These are phyloP conservation scores for Xiphophorus couchianus DNA, from an alignment of 2,113 vertebrate species.

Conservation along the genomic window DNA sequence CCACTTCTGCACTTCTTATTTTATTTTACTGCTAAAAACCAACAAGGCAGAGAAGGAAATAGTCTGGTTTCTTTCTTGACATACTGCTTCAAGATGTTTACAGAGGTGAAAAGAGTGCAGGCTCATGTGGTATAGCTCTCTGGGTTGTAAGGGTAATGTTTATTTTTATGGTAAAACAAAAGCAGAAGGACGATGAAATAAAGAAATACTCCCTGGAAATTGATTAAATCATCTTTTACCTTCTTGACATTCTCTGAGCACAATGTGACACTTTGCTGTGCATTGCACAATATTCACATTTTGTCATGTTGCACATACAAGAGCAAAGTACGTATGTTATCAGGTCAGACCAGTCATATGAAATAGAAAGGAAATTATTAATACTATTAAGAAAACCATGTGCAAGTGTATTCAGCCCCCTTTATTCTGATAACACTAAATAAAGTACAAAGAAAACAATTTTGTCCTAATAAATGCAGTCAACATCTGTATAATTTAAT, in stretches of 20 bases:
- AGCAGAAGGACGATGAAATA: neutral
- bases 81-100: constrained; percentile 23
- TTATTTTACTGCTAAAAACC: neutral
- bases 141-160: constrained; percentile 14
- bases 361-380: neutral
- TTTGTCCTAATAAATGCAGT: neutral
- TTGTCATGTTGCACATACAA: neutral
- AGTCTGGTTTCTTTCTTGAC: constrained; percentile 16
- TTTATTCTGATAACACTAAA: neutral
- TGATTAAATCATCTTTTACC: neutral
- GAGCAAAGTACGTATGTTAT: neutral
- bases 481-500: neutral
- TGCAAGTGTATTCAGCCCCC: too few species aligned
- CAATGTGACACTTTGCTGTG: neutral
- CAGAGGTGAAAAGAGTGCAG: constrained; percentile 7
- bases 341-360: neutral
- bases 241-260: neutral
- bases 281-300: neutral
- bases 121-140: neutral
- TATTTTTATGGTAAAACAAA: constrained; percentile 8
- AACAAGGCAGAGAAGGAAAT: neutral
- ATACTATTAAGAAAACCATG: neutral
- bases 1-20: neutral
- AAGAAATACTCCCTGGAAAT: neutral
- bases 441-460: neutral